These are phyloP conservation scores for Desoria tigrina DNA, from an alignment of 2,888 invertebrate genomes.

Conservation along the genomic window DNA sequence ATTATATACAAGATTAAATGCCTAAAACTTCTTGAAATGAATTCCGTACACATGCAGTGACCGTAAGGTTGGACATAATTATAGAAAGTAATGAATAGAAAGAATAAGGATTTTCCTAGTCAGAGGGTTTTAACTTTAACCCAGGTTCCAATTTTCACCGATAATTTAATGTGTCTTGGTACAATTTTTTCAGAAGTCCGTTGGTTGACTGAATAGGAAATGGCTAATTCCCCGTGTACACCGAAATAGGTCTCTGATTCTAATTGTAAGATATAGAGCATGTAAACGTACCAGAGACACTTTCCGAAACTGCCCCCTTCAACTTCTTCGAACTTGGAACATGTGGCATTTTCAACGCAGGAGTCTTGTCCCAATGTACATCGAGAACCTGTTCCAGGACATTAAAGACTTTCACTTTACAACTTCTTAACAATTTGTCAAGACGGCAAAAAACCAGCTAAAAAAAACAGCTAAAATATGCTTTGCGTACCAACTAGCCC, in stretches of 20 bases:
- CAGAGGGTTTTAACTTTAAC: too few species aligned
- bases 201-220: not conserved
- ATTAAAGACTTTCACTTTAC: not conserved
- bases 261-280: not conserved
- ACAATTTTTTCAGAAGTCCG: not conserved
- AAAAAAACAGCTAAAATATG: not conserved
- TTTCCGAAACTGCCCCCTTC: constrained; percentile 29
- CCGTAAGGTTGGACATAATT: too few species aligned
- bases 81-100: too few species aligned
- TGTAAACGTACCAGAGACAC: constrained; percentile 35
- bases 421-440: not conserved
- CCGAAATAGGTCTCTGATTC: not conserved
- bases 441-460: not conserved
- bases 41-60: too few species aligned
- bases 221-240: too few species aligned
- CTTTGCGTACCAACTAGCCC: constrained; percentile 28
- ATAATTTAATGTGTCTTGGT: not conserved
- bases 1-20: too few species aligned
- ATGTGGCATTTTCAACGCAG: constrained; percentile 39
- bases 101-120: too few species aligned
- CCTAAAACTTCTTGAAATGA: too few species aligned
- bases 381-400: constrained; percentile 3
- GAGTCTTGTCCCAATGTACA: constrained; percentile 25
- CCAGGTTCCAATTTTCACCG: too few species aligned
- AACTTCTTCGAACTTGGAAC: constrained; percentile 26